Percentiles rank a stretch among this genome's conserved stretches.
Evolutionary conservation across 2,113 vertebrate species (phyloP).

Genomic region (Parus major): DNA sequence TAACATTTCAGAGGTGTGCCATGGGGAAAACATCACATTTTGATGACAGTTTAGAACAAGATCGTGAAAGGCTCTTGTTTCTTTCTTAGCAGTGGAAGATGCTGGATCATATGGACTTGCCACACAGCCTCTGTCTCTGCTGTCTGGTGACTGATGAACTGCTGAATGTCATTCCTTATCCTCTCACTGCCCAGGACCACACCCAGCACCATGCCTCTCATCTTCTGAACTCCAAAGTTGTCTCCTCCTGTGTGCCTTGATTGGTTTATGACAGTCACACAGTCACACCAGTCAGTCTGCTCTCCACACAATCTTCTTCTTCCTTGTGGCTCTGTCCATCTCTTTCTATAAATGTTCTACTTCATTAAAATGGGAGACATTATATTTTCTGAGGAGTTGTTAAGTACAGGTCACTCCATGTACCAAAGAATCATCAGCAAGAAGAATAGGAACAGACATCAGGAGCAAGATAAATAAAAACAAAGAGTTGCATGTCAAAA

Average conservation of each 20-base stretch:
- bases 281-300: background rate
- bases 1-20: background rate
- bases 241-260: background rate
- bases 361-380: background rate
- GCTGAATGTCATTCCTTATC: background rate
- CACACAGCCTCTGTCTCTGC: background rate
- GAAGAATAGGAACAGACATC: background rate
- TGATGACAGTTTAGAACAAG: background rate
- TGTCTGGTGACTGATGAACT: background rate
- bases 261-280: background rate
- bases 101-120: background rate
- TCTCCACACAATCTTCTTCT: background rate
- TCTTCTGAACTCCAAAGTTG: background rate
- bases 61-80: background rate
- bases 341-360: background rate
- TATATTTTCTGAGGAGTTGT: background rate
- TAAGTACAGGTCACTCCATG: background rate
- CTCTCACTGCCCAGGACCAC: rapidly evolving
- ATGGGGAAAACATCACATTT: rapidly evolving
- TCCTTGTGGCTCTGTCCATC: background rate
- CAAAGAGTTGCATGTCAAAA: background rate
- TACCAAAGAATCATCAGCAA: background rate
- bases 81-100: background rate
- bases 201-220: background rate
- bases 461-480: background rate